Conservation (phyloP, 2,113 vertebrate species). For the Canis aureus region DNA sequence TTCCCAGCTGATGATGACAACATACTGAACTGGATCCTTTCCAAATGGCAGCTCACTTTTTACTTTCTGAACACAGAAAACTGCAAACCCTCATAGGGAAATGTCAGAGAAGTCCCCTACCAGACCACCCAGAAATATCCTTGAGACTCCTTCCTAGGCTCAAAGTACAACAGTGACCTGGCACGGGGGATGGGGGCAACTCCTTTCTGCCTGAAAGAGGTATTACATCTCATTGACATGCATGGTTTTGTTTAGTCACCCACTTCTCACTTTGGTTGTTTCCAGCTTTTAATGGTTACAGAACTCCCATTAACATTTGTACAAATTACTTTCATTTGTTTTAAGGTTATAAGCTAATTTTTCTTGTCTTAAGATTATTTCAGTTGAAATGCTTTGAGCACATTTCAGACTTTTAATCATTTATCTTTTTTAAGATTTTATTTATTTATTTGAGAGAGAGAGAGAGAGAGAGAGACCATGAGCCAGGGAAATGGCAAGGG, state of each 20-base stretch:
- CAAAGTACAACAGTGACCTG: neutral
- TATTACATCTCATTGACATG: neutral
- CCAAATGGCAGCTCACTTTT: conserved; percentile 3
- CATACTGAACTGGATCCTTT: conserved; percentile 32
- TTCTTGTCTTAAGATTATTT: conserved; percentile 15
- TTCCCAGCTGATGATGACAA: conserved; percentile 28
- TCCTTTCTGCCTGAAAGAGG: neutral
- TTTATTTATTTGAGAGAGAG: too few relatives aligned
- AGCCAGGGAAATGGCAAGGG: too few relatives aligned
- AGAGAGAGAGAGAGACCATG: too few relatives aligned
- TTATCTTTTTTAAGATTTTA: too few relatives aligned
- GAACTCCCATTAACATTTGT: neutral
- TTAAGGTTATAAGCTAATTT: conserved; percentile 52
- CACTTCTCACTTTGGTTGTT: neutral
- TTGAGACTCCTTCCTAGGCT: neutral
- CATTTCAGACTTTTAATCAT: neutral
- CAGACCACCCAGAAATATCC: neutral
- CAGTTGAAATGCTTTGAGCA: conserved; percentile 20
- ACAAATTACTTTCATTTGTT: conserved; percentile 40
- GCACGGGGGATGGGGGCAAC: neutral
- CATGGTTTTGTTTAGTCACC: conserved; percentile 20
- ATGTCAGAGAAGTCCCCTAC: neutral
- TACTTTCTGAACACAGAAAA: conserved; percentile 5
- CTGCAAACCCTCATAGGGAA: neutral
- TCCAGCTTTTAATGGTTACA: neutral